Evolutionary conservation across 2,113 vertebrate species (phyloP), one percentile per base, ranked within the genome.

Genomic region (Cariama cristata): DNA sequence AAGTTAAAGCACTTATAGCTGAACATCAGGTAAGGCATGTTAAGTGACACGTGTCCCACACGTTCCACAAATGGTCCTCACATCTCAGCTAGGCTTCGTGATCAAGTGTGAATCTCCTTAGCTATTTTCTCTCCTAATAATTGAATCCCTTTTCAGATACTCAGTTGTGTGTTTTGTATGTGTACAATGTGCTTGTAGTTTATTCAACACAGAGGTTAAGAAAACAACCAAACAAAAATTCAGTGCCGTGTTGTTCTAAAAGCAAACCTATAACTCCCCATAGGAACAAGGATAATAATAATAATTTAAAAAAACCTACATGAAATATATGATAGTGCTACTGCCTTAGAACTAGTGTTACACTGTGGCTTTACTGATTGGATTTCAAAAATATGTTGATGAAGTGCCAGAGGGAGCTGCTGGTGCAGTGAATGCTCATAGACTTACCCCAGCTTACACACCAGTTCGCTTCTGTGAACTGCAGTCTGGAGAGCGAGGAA

Each of bases 1-100:
- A 99, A 58, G 98, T 99, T 94, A 99, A 99, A 97, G 97, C 97
- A 8, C 99, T 99, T 89, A 99, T 99, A 87, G 98, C 99, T 1
- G 99, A 99, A 72, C 99, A 99, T 97, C 99, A 99, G 99, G 99
- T 99, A 97, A 98, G 79, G 72, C 38, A 45, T 26, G 9, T 38
- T 10, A 6, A 75, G 28, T 47, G 72, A 12, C 16, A 8, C 2
- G 3, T 20, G 20, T 8, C 58, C 33, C 68, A 32, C 76, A 30
- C 9, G 0, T 68, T 73, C 68, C 40, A 52, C 33, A 76, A 50
- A 63, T 13, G 18, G 12, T 56, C 26, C 20, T 32, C 5, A 8
- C 1, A 3, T 58, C 35, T 86, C 80, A 58, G 23, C 26, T n/a
- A 15, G 44, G 13, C 30, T 88, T 62, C 0, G 0, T 45, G 21